Evolutionary conservation across 1,140 invertebrate genomes (phyloP).

Genomic region (Atopsyche davidsoni): DNA sequence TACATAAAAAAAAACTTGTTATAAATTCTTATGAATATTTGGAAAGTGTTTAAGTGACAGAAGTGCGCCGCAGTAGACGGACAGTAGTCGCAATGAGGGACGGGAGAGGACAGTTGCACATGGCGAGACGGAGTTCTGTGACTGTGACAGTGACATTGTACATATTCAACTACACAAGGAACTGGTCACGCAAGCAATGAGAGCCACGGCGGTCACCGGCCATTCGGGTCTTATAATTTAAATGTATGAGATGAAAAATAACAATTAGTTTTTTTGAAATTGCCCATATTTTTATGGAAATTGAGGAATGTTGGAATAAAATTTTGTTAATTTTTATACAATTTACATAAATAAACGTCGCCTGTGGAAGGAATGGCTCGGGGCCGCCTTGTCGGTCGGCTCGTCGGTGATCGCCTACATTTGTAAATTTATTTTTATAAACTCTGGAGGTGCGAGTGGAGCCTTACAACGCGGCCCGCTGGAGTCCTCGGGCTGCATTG

Average conservation of each 20-base stretch:
- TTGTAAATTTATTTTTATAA: constrained; percentile 32
- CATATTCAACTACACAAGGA: constrained; percentile 20
- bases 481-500: constrained; percentile 17
- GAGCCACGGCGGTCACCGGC: constrained; percentile 15
- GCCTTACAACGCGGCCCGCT: constrained; percentile 16
- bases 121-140: constrained; percentile 3
- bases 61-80: constrained; percentile 16
- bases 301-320: constrained; percentile 15
- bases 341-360: constrained; percentile 15
- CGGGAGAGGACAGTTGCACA: neutral
- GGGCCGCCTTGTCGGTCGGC: constrained; percentile 13
- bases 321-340: constrained; percentile 23
- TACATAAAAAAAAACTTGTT: constrained; percentile 20
- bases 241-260: constrained; percentile 19
- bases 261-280: constrained; percentile 15
- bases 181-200: constrained; percentile 17
- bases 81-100: constrained; percentile 14
- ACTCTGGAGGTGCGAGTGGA: constrained; percentile 17
- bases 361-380: constrained; percentile 16
- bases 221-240: constrained; percentile 20
- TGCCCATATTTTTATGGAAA: constrained; percentile 18
- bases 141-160: constrained; percentile 27
- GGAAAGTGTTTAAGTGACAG: constrained; percentile 21
- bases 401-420: constrained; percentile 25
- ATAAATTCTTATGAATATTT: constrained; percentile 13